phyloP scores from a whole-genome alignment of 2,113 vertebrate genomes.

The Pao palembangensis region DNA sequence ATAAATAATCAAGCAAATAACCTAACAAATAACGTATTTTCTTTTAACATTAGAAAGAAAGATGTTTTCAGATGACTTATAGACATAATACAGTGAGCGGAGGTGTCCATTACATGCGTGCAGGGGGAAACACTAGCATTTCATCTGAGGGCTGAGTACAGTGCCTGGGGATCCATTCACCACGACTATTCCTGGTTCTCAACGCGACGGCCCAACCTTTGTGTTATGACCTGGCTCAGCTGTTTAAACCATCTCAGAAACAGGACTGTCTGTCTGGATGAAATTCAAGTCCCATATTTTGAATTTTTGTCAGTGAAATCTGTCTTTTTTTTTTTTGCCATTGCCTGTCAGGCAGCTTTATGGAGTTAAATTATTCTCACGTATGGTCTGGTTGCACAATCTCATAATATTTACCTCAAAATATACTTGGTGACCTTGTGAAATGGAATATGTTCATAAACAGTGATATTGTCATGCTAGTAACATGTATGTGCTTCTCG shows the following conservation, averaged over 20 bases:
- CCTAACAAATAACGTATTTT: too few species aligned
- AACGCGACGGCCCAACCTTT: constrained; percentile 7
- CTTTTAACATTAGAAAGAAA: too few species aligned
- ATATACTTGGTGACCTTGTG: too few species aligned
- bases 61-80: constrained; percentile 44
- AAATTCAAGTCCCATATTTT: constrained; percentile 29
- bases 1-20: too few species aligned
- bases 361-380: constrained; percentile 31
- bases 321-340: constrained; percentile 21
- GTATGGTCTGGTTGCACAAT: constrained; percentile 41
- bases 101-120: constrained; percentile 8
- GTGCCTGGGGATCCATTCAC: constrained; percentile 23
- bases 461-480: too few species aligned
- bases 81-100: constrained; percentile 25
- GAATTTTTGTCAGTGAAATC: constrained; percentile 26
- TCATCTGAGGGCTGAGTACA: constrained; percentile 17
- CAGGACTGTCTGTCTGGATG: constrained; percentile 28
- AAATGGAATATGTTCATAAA: too few species aligned
- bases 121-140: constrained; percentile 38
- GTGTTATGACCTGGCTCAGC: constrained; percentile 24
- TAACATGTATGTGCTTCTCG: too few species aligned
- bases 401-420: constrained; percentile 38
- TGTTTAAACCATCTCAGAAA: constrained; percentile 49
- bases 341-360: constrained; percentile 36
- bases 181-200: constrained; percentile 5